phyloP scores from a whole-genome alignment of 2,797 vertebrate species.

The Craterocephalus amniculus region DNA sequence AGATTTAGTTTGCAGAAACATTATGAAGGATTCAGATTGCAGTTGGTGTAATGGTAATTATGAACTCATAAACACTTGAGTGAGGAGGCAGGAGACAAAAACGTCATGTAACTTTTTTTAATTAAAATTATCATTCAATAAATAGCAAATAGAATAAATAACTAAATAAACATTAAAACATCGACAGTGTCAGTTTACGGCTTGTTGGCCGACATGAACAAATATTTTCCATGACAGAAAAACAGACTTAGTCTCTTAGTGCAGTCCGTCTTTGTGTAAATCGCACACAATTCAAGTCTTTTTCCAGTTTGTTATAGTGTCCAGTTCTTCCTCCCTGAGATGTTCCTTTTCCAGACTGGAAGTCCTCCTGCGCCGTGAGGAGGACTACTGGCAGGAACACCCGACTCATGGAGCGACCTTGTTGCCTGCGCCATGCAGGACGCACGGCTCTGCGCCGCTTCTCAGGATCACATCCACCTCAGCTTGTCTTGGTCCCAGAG shows the following conservation, averaged over 20 bases:
- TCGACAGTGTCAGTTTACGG: constrained; percentile 42
- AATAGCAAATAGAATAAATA: constrained; percentile 82
- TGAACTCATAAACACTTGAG: constrained; percentile 6
- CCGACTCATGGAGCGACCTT: constrained; percentile 27
- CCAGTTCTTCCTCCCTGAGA: constrained; percentile 22
- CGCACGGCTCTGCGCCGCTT: constrained; percentile 13
- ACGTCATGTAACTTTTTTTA: constrained; percentile 47
- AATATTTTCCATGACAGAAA: constrained; percentile 19
- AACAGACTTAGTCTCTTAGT: constrained; percentile 15
- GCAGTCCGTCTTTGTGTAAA: constrained; percentile 24
- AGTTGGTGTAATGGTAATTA: background rate
- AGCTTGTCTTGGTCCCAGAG: background rate
- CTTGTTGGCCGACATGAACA: constrained; percentile 7
- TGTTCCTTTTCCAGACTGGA: background rate
- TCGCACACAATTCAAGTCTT: constrained; percentile 65
- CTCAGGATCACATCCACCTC: constrained; percentile 18
- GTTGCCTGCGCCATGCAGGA: constrained; percentile 21
- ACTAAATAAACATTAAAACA: constrained; percentile 65
- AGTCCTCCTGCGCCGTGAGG: constrained; percentile 3
- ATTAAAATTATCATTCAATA: constrained; percentile 72
- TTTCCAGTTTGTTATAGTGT: constrained; percentile 50
- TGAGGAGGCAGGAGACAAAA: constrained; percentile 43
- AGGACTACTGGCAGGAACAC: background rate
- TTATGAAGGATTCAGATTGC: background rate
- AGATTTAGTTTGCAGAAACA: background rate